Evolutionary conservation across 2,113 vertebrate genomes (phyloP).

Genomic region (Eurypyga helias): DNA sequence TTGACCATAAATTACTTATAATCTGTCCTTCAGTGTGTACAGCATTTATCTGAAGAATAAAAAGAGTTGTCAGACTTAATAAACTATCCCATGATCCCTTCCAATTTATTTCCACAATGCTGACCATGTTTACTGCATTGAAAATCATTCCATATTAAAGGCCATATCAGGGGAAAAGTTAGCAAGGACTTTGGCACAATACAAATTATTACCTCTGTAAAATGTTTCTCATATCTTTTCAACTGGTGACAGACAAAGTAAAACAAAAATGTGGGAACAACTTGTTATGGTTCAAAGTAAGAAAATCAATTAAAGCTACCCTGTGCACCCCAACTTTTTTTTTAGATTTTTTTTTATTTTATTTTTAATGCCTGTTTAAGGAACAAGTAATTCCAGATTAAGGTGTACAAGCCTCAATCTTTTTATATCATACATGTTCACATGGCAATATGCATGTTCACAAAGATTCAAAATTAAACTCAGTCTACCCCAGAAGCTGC

Average conservation of each 20-base stretch:
- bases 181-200: not conserved
- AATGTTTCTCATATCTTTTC: not conserved
- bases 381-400: not conserved
- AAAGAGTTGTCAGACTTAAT: constrained; percentile 8
- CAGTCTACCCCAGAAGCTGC: not conserved
- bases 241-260: not conserved
- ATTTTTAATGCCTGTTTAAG: not conserved
- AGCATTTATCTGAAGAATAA: constrained; percentile 23
- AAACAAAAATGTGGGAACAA: not conserved
- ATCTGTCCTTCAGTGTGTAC: not conserved
- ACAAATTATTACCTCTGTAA: not conserved
- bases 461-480: not conserved
- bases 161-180: not conserved
- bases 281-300: not conserved
- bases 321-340: no score
- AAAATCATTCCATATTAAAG: constrained; percentile 22
- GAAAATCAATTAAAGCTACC: not conserved
- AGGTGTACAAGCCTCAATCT: not conserved
- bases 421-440: not conserved
- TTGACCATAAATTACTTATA: not conserved
- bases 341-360: not conserved
- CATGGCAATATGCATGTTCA: no score
- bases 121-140: not conserved
- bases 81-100: not conserved
- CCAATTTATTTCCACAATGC: constrained; percentile 11